These are phyloP conservation scores for Leptoclinus maculatus DNA, from an alignment of 2,797 vertebrate species.

Conservation along the genomic window DNA sequence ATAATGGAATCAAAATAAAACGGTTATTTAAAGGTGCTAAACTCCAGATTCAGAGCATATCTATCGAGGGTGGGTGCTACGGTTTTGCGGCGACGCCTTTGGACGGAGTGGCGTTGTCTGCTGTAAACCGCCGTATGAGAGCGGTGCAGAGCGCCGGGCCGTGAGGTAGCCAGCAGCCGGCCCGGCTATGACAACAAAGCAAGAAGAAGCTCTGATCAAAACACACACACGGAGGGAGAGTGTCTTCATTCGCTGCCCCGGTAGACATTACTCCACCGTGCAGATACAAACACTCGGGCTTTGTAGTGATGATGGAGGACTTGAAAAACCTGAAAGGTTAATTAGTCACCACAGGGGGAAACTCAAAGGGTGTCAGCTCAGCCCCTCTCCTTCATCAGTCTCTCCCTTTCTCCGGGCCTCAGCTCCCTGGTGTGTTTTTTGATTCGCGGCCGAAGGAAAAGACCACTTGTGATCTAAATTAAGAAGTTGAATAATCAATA, in stretches of 20 bases:
- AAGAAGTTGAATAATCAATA: conserved; percentile 45
- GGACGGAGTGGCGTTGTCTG: no score
- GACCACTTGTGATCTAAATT: conserved; percentile 67
- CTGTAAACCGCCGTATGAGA: no score
- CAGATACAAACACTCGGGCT: conserved; percentile 6
- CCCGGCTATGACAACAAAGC: no score
- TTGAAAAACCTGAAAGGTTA: conserved; percentile 72
- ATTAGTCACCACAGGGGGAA: conserved; percentile 68
- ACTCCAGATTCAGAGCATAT: neutral
- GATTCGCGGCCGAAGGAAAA: conserved; percentile 55
- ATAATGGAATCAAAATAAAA: neutral
- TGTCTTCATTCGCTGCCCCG: no score
- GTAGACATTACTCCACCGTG: neutral
- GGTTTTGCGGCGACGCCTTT: no score
- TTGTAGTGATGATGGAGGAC: conserved; percentile 39
- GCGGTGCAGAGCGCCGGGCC: no score
- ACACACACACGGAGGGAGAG: no score
- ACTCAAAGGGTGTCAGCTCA: conserved; percentile 60
- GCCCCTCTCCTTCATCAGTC: conserved; percentile 50
- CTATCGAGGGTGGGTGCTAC: no score
- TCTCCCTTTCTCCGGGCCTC: conserved; percentile 42
- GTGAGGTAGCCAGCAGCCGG: no score
- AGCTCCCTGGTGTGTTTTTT: conserved; percentile 45
- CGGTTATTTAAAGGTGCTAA: neutral
- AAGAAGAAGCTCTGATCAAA: no score